These are phyloP conservation scores for Peribatodes rhomboidaria DNA, from an alignment of 2,888 invertebrate genomes.

Conservation along the genomic window DNA sequence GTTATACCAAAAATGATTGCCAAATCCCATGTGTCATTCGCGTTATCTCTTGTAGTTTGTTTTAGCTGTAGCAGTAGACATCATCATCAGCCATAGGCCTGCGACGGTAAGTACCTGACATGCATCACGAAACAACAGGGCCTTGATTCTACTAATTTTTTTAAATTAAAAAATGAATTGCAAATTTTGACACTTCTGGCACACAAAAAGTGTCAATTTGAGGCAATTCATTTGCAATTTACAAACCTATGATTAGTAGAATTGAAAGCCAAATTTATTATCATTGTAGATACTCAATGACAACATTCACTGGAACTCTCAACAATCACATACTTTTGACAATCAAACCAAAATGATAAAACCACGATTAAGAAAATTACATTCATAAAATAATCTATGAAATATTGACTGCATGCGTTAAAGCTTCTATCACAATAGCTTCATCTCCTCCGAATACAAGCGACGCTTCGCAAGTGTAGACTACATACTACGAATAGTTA, in stretches of 20 bases:
- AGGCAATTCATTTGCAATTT: no score
- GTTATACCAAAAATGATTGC: conserved; percentile 63
- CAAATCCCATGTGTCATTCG: conserved; percentile 70
- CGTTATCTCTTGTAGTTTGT: conserved; percentile 74
- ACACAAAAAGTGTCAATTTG: no score
- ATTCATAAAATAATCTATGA: background rate
- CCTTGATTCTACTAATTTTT: no score
- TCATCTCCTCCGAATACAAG: conserved; percentile 8
- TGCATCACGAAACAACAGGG: conserved; percentile 38
- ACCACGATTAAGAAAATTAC: background rate
- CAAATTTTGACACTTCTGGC: no score
- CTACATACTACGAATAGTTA: background rate
- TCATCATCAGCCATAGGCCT: conserved; percentile 62
- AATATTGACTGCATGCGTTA: conserved; percentile 24
- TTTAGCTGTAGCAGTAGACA: conserved; percentile 73
- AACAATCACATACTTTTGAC: background rate
- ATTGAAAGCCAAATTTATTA: no score
- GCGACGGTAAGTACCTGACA: conserved; percentile 61
- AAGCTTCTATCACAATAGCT: conserved; percentile 18
- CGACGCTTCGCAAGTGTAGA: conserved; percentile 22
- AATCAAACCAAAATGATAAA: background rate
- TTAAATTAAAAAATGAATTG: no score
- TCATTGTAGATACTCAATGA: conserved; percentile 1
- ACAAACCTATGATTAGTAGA: no score
- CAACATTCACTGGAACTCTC: background rate